Evolutionary conservation across 2,797 vertebrate genomes (phyloP), one percentile per base, ranked within the genome.

Genomic region (Myotis vivesi): DNA sequence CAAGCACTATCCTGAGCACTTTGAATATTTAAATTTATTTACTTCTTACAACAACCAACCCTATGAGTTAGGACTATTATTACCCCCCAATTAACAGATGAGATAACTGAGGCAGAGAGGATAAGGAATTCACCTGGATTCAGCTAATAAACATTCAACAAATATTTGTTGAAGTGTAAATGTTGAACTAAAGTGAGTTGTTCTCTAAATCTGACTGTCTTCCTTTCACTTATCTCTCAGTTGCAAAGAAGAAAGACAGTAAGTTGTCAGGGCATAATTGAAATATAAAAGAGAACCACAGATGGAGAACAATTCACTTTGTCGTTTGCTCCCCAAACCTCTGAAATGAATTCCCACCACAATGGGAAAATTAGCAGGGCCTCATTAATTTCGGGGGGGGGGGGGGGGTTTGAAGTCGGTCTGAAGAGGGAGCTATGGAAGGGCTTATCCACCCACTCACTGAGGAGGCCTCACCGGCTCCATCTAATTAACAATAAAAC

Each of bases 401-500:
- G 96, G 95, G 97, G 97, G 96, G 96, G 95, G 97, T 91, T 92
- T 89, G 93, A 97, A 97, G 90, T 96, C 90, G 44, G 95, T 96
- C 96, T 97, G 98, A 98, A 97, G 97, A 92, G 86, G 96, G 92
- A 97, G 92, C 97, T 96, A 91, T 89, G 96, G 97, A 97, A 98
- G 97, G 97, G 97, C 96, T 98, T 97, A 97, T 96, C 97, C 86
- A 57, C 71, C 95, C 28, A 77, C 92, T 97, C 97, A 82, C 95
- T 85, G 96, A 97, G 97, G 98, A 97, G 98, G 97, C 96, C 96
- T 98, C 96, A 87, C 97, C 73, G 92, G 94, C 96, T 98, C 98
- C 96, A 96, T 97, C 98, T 98, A 98, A 98, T 98, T 98, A 98
- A 98, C 98, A 98, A 98, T 98, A 98, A 98, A 98, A 98, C 98